Evolutionary conservation across 1,140 invertebrate species (phyloP).

Genomic region (Calephelis virginiensis): DNA sequence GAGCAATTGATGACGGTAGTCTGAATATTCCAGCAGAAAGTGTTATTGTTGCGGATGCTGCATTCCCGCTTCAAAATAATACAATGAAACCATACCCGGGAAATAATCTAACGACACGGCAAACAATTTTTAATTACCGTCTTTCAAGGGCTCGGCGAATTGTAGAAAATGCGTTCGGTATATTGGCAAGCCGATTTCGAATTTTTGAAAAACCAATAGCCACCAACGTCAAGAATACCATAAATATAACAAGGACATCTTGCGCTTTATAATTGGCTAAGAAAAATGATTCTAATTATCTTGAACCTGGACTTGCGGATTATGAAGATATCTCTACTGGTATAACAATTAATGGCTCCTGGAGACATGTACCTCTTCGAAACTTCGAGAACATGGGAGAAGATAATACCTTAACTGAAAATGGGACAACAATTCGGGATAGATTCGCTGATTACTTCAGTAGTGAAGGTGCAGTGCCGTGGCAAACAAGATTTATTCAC

Average conservation of each 20-base stretch:
- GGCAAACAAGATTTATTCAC: no score
- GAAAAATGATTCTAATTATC: conserved; percentile 8
- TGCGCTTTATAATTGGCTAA: conserved; percentile 1
- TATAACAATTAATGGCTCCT: conserved; percentile 5
- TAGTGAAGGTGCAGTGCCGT: background rate
- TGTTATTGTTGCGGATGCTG: conserved; percentile 18
- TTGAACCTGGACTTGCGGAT: conserved; percentile 19
- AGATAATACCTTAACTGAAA: conserved; percentile 18
- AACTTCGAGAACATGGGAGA: background rate
- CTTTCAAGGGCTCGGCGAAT: background rate
- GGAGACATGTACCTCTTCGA: no score
- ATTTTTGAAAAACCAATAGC: conserved; percentile 18
- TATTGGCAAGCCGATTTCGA: conserved; percentile 14
- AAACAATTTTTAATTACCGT: conserved; percentile 17
- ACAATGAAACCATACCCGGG: conserved; percentile 21
- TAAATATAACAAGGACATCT: conserved; percentile 18
- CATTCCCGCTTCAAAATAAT: conserved; percentile 16
- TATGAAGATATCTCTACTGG: conserved; percentile 22
- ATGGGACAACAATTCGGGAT: conserved; percentile 17
- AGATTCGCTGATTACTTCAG: conserved; percentile 1
- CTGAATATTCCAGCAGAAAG: conserved; percentile 18
- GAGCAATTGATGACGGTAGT: conserved; percentile 1
- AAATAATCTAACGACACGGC: conserved; percentile 21
- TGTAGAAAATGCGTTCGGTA: background rate
- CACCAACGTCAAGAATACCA: conserved; percentile 5